These are phyloP conservation scores for Leucoraja erinaceus DNA, from an alignment of 2,113 vertebrate genomes.

Conservation along the genomic window DNA sequence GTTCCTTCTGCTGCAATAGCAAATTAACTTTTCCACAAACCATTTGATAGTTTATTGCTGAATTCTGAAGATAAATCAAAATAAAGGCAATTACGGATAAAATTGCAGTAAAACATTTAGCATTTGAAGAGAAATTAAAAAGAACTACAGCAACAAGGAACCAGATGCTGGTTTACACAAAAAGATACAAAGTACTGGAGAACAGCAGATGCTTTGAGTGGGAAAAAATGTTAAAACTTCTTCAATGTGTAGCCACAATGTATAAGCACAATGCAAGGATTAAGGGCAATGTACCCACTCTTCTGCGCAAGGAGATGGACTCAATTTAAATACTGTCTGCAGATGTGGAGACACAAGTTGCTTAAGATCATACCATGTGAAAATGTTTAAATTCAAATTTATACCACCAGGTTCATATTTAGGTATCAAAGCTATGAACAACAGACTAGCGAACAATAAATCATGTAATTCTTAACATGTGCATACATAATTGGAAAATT, in stretches of 20 bases:
- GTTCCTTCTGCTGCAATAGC: background rate
- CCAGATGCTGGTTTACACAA: too few species aligned
- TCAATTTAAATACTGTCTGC: background rate
- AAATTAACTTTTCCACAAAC: background rate
- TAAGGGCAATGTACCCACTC: background rate
- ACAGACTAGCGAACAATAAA: background rate
- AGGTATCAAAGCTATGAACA: background rate
- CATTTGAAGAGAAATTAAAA: background rate
- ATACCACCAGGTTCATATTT: background rate
- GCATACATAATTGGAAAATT: background rate
- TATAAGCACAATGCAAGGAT: background rate
- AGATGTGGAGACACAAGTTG: background rate
- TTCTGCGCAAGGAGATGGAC: background rate
- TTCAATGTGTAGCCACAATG: too few species aligned
- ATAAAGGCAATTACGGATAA: too few species aligned
- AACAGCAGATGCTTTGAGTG: background rate
- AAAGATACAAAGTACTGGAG: too few species aligned
- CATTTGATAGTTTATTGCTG: background rate
- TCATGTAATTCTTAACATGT: background rate
- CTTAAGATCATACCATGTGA: background rate
- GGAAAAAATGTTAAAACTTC: background rate
- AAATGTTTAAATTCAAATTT: background rate
- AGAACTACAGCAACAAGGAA: too few species aligned
- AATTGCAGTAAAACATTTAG: background rate
- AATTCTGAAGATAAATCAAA: too few species aligned